Evolutionary conservation across 2,797 vertebrate species (phyloP).

Genomic region (Pachyuromys duprasi): DNA sequence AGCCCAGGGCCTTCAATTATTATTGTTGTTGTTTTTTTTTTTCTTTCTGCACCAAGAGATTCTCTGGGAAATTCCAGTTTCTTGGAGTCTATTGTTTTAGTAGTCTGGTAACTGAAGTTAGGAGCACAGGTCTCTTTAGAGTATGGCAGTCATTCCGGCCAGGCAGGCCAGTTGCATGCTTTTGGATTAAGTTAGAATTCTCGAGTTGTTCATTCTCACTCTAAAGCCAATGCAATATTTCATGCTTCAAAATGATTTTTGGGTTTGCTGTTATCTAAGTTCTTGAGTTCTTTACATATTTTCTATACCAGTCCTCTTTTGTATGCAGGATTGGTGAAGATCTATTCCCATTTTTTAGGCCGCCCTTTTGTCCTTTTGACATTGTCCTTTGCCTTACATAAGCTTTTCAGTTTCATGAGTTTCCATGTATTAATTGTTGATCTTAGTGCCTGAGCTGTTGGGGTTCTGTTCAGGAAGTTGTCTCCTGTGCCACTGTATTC

Average conservation of each 20-base stretch:
- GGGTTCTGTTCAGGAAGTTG: too few relatives aligned
- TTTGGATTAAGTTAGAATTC: neutral
- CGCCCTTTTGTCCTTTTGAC: too few relatives aligned
- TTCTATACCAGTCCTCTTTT: too few relatives aligned
- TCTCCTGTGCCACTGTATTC: too few relatives aligned
- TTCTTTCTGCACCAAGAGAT: neutral
- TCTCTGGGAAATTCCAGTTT: neutral
- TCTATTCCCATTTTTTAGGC: too few relatives aligned
- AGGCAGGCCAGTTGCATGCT: neutral
- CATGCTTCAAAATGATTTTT: neutral
- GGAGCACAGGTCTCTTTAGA: neutral
- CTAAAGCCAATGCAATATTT: slow-evolving; percentile 37
- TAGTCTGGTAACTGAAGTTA: neutral
- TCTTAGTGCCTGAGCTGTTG: too few relatives aligned
- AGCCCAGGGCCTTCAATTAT: neutral
- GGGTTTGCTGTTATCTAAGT: neutral
- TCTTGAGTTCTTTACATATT: too few relatives aligned
- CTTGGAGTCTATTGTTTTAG: neutral
- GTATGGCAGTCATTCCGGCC: neutral
- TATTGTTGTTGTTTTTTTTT: neutral
- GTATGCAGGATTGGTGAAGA: too few relatives aligned
- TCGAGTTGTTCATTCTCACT: neutral
- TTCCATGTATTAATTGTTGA: too few relatives aligned
- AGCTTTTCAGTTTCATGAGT: too few relatives aligned
- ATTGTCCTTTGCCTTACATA: too few relatives aligned